phyloP scores from a whole-genome alignment of 1,140 invertebrate genomes.

The Oryzaephilus surinamensis region DNA sequence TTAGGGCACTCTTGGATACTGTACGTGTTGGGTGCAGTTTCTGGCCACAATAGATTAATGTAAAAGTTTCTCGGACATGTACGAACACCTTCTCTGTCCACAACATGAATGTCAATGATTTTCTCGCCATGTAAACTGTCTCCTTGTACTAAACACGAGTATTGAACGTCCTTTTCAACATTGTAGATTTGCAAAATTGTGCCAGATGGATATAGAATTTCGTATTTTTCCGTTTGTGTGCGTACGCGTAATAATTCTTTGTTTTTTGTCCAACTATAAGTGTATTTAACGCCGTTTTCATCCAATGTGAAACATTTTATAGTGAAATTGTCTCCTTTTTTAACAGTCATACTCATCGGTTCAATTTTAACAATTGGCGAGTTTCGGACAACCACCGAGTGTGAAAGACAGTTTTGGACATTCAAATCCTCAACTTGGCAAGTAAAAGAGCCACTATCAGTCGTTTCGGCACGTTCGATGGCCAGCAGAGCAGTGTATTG shows the following conservation, averaged over 20 bases:
- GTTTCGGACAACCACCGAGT: constrained; percentile 52
- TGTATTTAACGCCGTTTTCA: constrained; percentile 47
- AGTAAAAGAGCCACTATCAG: constrained; percentile 62
- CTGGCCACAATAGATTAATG: constrained; percentile 46
- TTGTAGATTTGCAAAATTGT: constrained; percentile 67
- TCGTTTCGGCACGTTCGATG: constrained; percentile 50
- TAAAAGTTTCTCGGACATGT: constrained; percentile 40
- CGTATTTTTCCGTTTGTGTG: constrained; percentile 62
- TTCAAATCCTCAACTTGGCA: constrained; percentile 63
- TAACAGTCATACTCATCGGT: constrained; percentile 61
- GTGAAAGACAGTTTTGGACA: constrained; percentile 60
- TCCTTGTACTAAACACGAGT: constrained; percentile 47
- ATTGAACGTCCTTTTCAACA: constrained; percentile 55
- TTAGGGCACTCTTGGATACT: constrained; percentile 49
- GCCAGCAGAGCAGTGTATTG: constrained; percentile 57
- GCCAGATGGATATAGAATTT: constrained; percentile 65
- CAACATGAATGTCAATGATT: constrained; percentile 49
- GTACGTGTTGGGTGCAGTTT: constrained; percentile 49
- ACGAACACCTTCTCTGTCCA: constrained; percentile 45
- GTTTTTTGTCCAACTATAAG: constrained; percentile 71
- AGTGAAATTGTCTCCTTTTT: constrained; percentile 56
- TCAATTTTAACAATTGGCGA: constrained; percentile 58
- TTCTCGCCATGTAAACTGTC: constrained; percentile 44
- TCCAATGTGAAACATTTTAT: constrained; percentile 53
- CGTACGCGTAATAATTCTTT: constrained; percentile 56